Evolutionary conservation across 2,113 vertebrate genomes (phyloP).

Genomic region (Coptodon bakossiorum): DNA sequence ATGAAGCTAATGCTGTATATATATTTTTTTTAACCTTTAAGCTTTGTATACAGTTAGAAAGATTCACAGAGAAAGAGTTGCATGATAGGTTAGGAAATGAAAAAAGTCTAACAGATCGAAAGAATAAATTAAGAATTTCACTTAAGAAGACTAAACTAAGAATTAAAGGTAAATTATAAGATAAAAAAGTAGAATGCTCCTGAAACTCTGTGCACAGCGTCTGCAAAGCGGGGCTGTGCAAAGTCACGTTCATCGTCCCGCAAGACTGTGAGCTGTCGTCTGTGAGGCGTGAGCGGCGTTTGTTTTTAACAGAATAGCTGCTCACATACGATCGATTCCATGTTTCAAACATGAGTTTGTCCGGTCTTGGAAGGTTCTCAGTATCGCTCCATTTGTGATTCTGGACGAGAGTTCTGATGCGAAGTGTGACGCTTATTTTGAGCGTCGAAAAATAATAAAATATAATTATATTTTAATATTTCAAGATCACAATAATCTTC

Average conservation of each 20-base stretch:
- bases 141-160: background rate
- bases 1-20: background rate
- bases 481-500: background rate
- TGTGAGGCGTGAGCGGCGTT: background rate
- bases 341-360: background rate
- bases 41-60: background rate
- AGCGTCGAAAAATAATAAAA: rapidly evolving
- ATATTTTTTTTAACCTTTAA: rapidly evolving
- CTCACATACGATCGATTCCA: background rate
- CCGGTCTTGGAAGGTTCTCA: rapidly evolving
- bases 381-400: background rate
- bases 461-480: background rate
- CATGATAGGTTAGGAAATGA: background rate
- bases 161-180: background rate
- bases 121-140: background rate
- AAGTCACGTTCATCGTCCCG: background rate
- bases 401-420: background rate
- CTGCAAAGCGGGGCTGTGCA: background rate
- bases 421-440: background rate
- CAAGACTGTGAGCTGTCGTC: rapidly evolving
- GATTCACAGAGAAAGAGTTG: background rate
- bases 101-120: background rate
- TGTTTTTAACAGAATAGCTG: background rate
- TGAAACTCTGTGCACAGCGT: background rate
- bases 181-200: background rate